Evolutionary conservation across 2,113 vertebrate species (phyloP).

Genomic region (Columba janthina): DNA sequence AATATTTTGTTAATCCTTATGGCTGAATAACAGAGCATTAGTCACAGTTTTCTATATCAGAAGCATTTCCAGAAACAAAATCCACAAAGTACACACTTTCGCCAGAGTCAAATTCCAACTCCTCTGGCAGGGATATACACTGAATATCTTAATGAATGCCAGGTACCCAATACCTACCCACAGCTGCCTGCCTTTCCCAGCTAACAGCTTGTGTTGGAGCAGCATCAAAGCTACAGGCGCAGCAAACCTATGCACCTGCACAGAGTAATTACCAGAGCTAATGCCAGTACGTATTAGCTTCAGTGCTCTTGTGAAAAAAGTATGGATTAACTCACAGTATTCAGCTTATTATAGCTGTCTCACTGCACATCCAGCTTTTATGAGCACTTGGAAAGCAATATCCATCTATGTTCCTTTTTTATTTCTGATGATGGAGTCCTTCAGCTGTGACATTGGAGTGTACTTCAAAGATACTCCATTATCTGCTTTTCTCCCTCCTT

Average conservation of each 20-base stretch:
- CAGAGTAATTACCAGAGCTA: slow-evolving; percentile 3
- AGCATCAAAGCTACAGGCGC: slow-evolving; percentile 40
- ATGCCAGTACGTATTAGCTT: slow-evolving; percentile 46
- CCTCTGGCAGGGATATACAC: not conserved
- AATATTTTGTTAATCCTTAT: not conserved
- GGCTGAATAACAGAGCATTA: not conserved
- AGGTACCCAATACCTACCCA: not conserved
- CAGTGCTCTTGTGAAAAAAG: slow-evolving; percentile 13
- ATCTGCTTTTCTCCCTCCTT: not conserved
- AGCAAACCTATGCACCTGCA: slow-evolving; percentile 48
- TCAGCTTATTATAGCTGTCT: slow-evolving; percentile 25
- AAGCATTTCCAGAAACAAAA: slow-evolving; percentile 26
- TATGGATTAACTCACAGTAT: slow-evolving; percentile 43
- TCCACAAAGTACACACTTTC: not conserved
- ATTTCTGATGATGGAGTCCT: slow-evolving; percentile 4
- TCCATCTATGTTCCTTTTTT: not conserved
- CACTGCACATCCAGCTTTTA: slow-evolving; percentile 7
- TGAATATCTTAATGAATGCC: slow-evolving; percentile 8
- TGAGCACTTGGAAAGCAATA: slow-evolving; percentile 27
- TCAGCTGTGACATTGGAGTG: slow-evolving; percentile 7
- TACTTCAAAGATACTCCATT: slow-evolving; percentile 1
- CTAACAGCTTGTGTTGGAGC: slow-evolving; percentile 42
- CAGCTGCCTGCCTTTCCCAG: slow-evolving; percentile 19
- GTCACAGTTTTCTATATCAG: not conserved
- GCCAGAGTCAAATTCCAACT: not conserved